Base-by-base conservation (phyloP, 2,113 vertebrate species). In the Pipa parva region DNA sequence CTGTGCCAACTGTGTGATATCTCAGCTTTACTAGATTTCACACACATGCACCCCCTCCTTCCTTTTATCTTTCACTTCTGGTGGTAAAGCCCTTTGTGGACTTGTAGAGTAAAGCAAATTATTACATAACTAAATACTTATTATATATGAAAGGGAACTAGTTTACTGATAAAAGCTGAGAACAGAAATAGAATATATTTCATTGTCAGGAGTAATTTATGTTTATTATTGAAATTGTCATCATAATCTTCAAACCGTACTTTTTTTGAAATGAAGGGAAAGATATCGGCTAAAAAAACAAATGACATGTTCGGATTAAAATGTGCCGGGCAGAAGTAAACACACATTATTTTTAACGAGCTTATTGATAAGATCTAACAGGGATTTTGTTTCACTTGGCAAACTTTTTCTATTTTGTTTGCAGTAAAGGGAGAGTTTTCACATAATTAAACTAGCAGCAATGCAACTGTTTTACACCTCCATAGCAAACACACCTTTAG, bases 1-100 rank as follows among this genome's bases (percentile, higher is more conserved):
- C 92, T 92, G 92, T 94, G 92, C 91, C 89, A 91, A 92, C 94
- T 97, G 93, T 95, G 95, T 94, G 92, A 96, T 93, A 95, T 94
- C 85, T 89, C 91, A 87, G 91, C 91, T 90, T 89, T 86, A 87
- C 86, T 71, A 68, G 67, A 74, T 10, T 39, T 15, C n/a, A n/a
- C n/a, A n/a, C n/a, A n/a, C n/a, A n/a, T n/a, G n/a, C n/a, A n/a
- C n/a, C n/a, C n/a, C n/a, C n/a, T n/a, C n/a, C 13, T 37, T 33
- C 7, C 15, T 11, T 24, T 1, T 21, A 39, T 24, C 10, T 67
- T 69, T 76, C 83, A 84, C 87, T 84, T 85, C 86, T 90, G 89
- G 85, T 90, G 89, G 89, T 87, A 86, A 84, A 72, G 77, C 81
- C 83, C 82, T 39, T 2, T 39, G 39, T n/a, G 17, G 33, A n/a